A percentile compares a stretch with the other conserved stretches of the same genome.
phyloP scores from a whole-genome alignment of 2,888 invertebrate species.

The Euclidia mi region DNA sequence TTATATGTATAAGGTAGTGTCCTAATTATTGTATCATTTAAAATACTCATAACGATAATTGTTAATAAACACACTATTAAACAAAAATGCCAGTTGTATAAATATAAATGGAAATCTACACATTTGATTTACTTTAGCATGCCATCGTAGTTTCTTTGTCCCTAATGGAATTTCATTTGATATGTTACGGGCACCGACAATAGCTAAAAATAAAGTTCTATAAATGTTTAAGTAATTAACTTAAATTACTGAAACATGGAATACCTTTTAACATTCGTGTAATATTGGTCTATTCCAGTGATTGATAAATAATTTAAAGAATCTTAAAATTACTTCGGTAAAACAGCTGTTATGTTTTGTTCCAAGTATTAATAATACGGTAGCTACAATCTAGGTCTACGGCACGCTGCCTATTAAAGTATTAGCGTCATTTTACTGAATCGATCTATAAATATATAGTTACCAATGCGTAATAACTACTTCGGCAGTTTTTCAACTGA shows the following conservation, averaged over 20 bases:
- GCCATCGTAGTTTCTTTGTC: conserved; percentile 32
- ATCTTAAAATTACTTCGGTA: conserved; percentile 19
- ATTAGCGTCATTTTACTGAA: conserved; percentile 21
- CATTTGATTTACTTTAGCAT: conserved; percentile 39
- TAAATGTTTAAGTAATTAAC: conserved; percentile 26
- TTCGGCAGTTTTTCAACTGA: neutral
- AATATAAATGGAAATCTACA: conserved; percentile 36
- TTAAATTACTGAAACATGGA: conserved; percentile 33
- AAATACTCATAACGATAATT: too few species aligned
- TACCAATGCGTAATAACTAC: neutral
- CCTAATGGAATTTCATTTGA: conserved; percentile 51
- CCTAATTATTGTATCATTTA: too few species aligned
- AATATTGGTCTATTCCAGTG: conserved; percentile 6
- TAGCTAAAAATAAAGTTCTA: conserved; percentile 30
- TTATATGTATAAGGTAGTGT: too few species aligned
- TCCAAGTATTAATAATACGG: conserved; percentile 20
- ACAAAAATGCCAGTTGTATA: conserved; percentile 29
- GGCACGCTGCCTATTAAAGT: conserved; percentile 4
- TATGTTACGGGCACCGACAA: conserved; percentile 33
- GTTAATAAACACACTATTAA: conserved; percentile 19
- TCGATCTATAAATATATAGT: conserved; percentile 23
- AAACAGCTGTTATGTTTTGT: conserved; percentile 25
- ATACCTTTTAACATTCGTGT: conserved; percentile 39
- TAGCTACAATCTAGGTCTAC: conserved; percentile 17
- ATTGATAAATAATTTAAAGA: too few species aligned